Evolutionary conservation across 2,888 invertebrate genomes (phyloP), one percentile per base, ranked within the genome.

Genomic region (Ceraclea dissimilis): DNA sequence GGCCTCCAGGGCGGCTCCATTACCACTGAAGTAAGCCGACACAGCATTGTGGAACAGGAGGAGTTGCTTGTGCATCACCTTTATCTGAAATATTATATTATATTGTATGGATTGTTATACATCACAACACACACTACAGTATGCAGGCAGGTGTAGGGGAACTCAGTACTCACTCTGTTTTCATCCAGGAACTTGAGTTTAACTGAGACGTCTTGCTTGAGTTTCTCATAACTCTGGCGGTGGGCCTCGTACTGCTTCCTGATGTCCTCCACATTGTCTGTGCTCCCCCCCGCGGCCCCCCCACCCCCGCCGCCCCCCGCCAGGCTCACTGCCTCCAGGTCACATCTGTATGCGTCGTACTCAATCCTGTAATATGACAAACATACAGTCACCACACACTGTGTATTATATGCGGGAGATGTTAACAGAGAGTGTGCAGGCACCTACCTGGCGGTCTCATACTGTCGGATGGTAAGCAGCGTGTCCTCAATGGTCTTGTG

Each of bases 401-500:
- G n/a, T n/a, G n/a, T n/a, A n/a, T n/a, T n/a, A n/a, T n/a, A n/a
- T n/a, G n/a, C n/a, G n/a, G n/a, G n/a, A n/a, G n/a, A n/a, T n/a
- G n/a, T n/a, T n/a, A n/a, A n/a, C n/a, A n/a, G n/a, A n/a, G n/a
- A n/a, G n/a, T n/a, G n/a, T n/a, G n/a, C n/a, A n/a, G n/a, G n/a
- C n/a, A n/a, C n/a, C n/a, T 58, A 81, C 81, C 82, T 76, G 53
- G 82, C 82, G 1, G 79, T 79, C 65, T 83, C 83, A 65, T 81
- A 83, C 67, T 81, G 82, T 34, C 79, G 71, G 64, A 80, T 74
- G 56, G 80, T 80, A 67, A 91, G 86, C 63, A 83, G 68, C 31
- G 83, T 97, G 72, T 99, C 98, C 71, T 97, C 96, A 71, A 99
- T 98, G 46, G 97, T 98, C 78, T 96, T 96, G 76, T 95, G 90